phyloP scores from a whole-genome alignment of 2,113 vertebrate species.

The Nesospiza acunhae region DNA sequence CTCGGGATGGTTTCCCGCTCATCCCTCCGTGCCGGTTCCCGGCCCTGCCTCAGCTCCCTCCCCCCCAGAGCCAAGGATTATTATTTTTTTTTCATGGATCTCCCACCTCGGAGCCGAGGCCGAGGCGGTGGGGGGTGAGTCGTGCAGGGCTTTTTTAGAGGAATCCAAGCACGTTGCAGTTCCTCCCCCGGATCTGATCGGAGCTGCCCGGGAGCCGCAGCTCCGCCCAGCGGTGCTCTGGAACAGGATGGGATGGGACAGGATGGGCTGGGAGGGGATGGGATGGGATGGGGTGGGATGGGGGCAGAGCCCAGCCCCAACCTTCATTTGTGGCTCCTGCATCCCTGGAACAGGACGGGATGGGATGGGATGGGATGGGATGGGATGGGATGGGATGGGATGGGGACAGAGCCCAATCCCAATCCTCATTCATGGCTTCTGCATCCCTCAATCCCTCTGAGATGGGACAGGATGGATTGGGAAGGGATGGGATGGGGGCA shows the following conservation, averaged over 20 bases:
- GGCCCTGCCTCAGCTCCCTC: background rate
- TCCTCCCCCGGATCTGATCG: background rate
- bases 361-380: background rate
- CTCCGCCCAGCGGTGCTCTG: background rate
- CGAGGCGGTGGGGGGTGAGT: slow-evolving; percentile 8
- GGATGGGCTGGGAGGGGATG: background rate
- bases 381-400: no score
- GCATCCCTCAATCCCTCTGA: background rate
- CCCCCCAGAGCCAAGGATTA: background rate
- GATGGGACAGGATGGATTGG: no score
- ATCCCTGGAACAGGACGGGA: no score
- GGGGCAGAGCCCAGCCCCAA: background rate
- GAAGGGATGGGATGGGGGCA: no score
- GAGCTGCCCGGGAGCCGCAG: background rate
- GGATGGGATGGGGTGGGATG: no score
- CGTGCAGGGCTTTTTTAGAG: slow-evolving; percentile 46
- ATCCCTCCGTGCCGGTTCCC: accelerated
- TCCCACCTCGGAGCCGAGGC: background rate
- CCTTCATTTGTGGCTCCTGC: background rate
- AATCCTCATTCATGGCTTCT: background rate
- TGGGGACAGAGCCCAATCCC: background rate
- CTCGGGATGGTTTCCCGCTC: accelerated
- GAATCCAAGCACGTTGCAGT: background rate
- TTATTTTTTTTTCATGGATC: background rate
- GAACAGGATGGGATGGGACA: no score